Conservation (phyloP, 2,113 vertebrate genomes). For the Eurystomus gularis region DNA sequence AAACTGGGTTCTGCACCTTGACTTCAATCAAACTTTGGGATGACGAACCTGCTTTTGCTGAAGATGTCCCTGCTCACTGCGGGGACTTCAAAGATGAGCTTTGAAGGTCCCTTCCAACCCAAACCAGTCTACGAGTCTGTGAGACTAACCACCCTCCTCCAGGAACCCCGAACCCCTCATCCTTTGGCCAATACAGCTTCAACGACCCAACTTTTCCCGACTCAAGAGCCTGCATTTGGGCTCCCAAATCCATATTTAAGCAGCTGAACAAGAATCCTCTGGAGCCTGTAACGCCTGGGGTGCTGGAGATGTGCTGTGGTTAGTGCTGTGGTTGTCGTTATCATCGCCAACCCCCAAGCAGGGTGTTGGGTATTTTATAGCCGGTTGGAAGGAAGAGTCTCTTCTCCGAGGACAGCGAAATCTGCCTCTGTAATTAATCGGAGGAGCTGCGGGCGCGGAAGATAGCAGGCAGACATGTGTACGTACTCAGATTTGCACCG, state of each 20-base stretch:
- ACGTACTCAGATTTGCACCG: not conserved
- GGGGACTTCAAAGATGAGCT: not conserved
- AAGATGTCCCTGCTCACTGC: not conserved
- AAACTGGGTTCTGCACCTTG: not conserved
- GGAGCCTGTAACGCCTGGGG: accelerated
- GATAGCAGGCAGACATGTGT: not conserved
- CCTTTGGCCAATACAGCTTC: not conserved
- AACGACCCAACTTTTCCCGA: accelerated
- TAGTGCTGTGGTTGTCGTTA: not conserved
- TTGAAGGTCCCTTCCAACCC: not conserved
- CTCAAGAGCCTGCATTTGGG: not conserved
- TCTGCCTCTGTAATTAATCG: not conserved
- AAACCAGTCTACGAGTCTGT: not conserved
- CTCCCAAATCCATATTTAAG: not conserved
- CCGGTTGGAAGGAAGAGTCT: not conserved
- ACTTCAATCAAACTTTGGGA: not conserved
- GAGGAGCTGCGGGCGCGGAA: not conserved
- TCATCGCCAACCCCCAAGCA: not conserved
- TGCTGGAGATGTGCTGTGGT: not conserved
- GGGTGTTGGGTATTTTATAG: not conserved
- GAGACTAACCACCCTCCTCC: not conserved
- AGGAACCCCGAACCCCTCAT: not conserved
- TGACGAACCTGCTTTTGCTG: not conserved
- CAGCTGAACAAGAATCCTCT: not conserved
- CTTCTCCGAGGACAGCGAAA: not conserved